Conservation (phyloP, 1,140 invertebrate genomes). For the Leguminivora glycinivorella region DNA sequence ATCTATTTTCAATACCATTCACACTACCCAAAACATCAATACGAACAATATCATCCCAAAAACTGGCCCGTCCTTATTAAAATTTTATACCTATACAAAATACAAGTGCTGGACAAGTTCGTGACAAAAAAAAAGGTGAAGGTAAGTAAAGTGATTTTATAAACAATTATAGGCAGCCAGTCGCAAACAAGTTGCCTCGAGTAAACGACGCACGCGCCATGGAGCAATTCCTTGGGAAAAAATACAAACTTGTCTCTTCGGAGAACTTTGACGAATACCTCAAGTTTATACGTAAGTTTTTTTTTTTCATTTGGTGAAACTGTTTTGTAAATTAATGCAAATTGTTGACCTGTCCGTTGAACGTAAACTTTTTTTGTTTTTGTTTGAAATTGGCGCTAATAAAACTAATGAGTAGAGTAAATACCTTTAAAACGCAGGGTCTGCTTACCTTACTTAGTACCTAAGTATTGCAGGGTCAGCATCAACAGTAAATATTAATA, state of each 20-base stretch:
- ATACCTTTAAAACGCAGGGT: too few relatives aligned
- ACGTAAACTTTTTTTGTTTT: too few relatives aligned
- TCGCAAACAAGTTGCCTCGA: neutral
- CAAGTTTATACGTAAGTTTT: constrained; percentile 57
- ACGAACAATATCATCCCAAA: neutral
- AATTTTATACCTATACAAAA: neutral
- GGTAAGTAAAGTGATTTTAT: neutral
- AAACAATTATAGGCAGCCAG: neutral
- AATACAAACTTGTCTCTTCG: constrained; percentile 60
- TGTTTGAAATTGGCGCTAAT: too few relatives aligned
- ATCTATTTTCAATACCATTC: neutral
- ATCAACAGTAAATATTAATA: too few relatives aligned
- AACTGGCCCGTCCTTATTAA: neutral
- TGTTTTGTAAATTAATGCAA: too few relatives aligned
- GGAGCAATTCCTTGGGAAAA: constrained; percentile 51
- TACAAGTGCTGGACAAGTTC: neutral
- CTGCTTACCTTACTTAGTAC: too few relatives aligned
- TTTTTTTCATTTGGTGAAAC: neutral
- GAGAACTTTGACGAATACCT: constrained; percentile 64
- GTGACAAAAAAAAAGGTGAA: neutral
- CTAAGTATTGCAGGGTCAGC: too few relatives aligned
- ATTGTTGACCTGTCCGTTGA: too few relatives aligned
- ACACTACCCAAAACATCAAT: neutral
- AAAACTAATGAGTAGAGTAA: too few relatives aligned
- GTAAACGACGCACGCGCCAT: constrained; percentile 33